A percentile compares a stretch with the other conserved stretches of the same genome.
Conservation (phyloP, 2,888 invertebrate species). For the Tenthredo scrophulariae region DNA sequence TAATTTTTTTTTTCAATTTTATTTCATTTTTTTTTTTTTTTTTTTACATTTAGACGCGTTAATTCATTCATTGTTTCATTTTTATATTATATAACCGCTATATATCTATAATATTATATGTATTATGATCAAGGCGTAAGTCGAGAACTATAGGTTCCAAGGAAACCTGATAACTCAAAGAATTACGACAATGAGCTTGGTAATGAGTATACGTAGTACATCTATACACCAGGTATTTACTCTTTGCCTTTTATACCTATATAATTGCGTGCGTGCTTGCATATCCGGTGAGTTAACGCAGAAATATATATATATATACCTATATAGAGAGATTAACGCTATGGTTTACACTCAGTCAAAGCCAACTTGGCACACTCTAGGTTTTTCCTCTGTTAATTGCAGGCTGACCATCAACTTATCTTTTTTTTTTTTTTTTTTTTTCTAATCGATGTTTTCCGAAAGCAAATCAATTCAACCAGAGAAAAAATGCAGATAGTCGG, state of each 20-base stretch:
- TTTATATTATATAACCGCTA: background rate
- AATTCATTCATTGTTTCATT: background rate
- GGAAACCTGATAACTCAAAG: background rate
- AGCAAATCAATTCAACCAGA: too few species aligned
- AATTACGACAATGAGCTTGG: background rate
- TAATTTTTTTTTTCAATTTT: too few species aligned
- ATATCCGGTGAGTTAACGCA: background rate
- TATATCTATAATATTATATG: background rate
- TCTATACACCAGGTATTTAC: background rate
- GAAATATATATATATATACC: background rate
- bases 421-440: too few species aligned
- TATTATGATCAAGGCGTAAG: background rate
- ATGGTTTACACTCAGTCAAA: too few species aligned
- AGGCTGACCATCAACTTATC: too few species aligned
- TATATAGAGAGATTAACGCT: too few species aligned
- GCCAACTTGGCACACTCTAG: too few species aligned
- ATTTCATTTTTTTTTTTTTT: background rate
- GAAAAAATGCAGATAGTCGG: too few species aligned
- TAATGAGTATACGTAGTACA: conserved; percentile 16
- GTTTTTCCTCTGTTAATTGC: too few species aligned
- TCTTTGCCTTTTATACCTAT: background rate
- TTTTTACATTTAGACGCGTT: background rate
- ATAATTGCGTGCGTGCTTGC: background rate
- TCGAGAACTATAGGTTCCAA: background rate
- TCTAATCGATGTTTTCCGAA: too few species aligned